These are phyloP conservation scores for Enteromius unitaeniatus DNA, from an alignment of 2,797 vertebrate genomes.

Conservation along the genomic window DNA sequence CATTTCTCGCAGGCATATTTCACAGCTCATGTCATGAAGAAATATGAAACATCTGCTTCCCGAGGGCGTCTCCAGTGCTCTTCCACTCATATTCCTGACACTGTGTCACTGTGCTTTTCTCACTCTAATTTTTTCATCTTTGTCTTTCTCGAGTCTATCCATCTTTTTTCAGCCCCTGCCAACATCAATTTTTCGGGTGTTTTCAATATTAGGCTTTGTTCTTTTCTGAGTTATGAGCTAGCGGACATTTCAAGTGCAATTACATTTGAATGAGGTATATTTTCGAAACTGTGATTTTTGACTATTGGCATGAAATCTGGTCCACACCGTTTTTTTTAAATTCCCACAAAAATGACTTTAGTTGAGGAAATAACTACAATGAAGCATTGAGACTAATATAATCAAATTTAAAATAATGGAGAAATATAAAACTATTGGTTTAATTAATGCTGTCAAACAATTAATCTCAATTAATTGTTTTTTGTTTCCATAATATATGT, in stretches of 20 bases:
- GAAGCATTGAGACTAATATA: neutral
- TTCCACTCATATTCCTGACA: slow-evolving; percentile 8
- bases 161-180: neutral
- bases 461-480: too few species aligned
- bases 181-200: neutral
- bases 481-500: too few species aligned
- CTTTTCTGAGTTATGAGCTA: slow-evolving; percentile 7
- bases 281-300: neutral
- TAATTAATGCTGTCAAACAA: neutral
- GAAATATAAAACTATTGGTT: neutral
- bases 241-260: neutral
- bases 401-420: neutral
- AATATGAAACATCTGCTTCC: slow-evolving; percentile 19
- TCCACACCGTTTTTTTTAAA: neutral
- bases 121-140: neutral
- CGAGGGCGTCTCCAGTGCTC: neutral
- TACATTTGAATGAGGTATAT: neutral
- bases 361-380: neutral
- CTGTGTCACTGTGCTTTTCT: slow-evolving; percentile 9
- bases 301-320: neutral
- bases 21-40: neutral
- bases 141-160: neutral
- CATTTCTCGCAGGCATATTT: neutral
- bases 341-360: neutral
- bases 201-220: neutral